Evolutionary conservation across 2,113 vertebrate genomes (phyloP).

Genomic region (Eclectus roratus): DNA sequence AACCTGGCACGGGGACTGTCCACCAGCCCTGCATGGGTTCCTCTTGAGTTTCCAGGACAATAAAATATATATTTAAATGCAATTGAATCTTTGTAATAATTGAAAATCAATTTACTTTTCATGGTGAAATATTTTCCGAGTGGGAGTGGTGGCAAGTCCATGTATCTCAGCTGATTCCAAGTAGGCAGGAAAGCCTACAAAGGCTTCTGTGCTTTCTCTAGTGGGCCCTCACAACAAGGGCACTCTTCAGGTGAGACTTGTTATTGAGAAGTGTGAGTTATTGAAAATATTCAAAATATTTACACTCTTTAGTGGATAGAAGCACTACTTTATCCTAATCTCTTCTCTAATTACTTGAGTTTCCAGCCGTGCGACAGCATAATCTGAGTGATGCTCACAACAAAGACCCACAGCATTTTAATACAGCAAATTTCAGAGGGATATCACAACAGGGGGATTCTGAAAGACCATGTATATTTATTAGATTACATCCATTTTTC

Average conservation of each 20-base stretch:
- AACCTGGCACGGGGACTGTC: not conserved
- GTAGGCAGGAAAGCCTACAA: not conserved
- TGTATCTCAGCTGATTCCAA: not conserved
- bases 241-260: constrained; percentile 36
- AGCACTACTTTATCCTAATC: constrained; percentile 51
- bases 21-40: not conserved
- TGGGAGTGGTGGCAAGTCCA: not conserved
- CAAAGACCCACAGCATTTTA: not conserved
- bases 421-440: not conserved
- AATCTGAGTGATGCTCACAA: not conserved
- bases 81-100: not conserved
- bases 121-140: not conserved
- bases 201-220: not conserved
- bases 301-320: constrained; percentile 56
- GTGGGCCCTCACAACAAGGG: not conserved
- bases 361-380: not conserved
- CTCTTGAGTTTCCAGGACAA: not conserved
- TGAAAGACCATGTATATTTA: not conserved
- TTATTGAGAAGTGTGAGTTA: constrained; percentile 39
- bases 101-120: not conserved
- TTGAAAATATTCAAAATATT: constrained; percentile 69
- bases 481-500: not conserved
- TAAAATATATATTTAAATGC: not conserved
- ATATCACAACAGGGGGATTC: not conserved
- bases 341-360: constrained; percentile 46